Conservation (phyloP, 2,888 invertebrate species). For the Metalampra italica region DNA sequence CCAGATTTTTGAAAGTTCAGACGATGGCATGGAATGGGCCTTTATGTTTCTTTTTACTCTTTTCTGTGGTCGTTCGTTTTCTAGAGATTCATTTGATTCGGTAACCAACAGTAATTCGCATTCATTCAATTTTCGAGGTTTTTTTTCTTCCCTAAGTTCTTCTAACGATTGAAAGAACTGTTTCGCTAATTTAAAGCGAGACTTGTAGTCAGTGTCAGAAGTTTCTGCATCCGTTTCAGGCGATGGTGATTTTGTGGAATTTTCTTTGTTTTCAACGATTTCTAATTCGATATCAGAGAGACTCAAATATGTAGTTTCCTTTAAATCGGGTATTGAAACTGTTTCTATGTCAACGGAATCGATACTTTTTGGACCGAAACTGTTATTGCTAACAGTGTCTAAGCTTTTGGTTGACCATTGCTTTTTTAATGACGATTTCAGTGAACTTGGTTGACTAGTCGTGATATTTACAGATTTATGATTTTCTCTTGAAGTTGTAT, state of each 20-base stretch:
- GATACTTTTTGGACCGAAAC: conserved; percentile 33
- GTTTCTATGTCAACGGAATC: conserved; percentile 38
- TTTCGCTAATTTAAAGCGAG: conserved; percentile 68
- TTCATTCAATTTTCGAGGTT: conserved; percentile 55
- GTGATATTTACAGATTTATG: background rate
- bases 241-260: conserved; percentile 37
- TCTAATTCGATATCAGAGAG: conserved; percentile 68
- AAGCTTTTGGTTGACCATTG: conserved; percentile 23
- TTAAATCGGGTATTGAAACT: conserved; percentile 24
- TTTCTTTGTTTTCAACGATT: conserved; percentile 54
- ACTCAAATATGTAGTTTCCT: conserved; percentile 49
- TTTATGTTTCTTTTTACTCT: conserved; percentile 52
- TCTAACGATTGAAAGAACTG: conserved; percentile 72
- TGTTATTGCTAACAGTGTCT: conserved; percentile 23
- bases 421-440: no score
- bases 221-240: conserved; percentile 40
- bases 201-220: conserved; percentile 57
- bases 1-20: conserved; percentile 64
- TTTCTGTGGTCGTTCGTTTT: conserved; percentile 41
- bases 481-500: conserved; percentile 5
- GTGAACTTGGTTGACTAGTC: no score
- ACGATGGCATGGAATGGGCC: conserved; percentile 65
- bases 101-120: conserved; percentile 54
- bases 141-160: conserved; percentile 52
- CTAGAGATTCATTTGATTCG: conserved; percentile 59